These are phyloP conservation scores for Fukomys damarensis DNA, from an alignment of 2,113 vertebrate species.

Conservation along the genomic window DNA sequence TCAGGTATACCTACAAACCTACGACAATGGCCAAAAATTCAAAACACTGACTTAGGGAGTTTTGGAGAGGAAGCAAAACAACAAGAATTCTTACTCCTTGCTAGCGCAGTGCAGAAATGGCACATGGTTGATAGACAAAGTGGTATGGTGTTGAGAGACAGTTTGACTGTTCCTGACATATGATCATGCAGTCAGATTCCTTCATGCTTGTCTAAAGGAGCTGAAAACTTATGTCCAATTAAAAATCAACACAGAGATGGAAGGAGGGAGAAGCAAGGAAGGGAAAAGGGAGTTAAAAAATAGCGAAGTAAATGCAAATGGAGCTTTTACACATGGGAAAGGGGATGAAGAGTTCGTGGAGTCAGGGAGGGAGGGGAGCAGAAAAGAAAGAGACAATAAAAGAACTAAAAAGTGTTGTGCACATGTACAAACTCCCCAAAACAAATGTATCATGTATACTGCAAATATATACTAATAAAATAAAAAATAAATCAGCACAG, in stretches of 20 bases:
- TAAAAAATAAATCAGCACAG: background rate
- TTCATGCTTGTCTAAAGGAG: background rate
- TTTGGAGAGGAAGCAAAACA: background rate
- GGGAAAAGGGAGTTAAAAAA: background rate
- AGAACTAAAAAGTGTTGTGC: background rate
- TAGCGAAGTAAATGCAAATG: background rate
- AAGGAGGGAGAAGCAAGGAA: background rate
- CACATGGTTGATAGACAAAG: background rate
- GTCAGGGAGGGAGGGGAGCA: background rate
- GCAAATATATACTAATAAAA: background rate
- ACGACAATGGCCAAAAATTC: background rate
- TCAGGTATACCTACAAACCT: background rate
- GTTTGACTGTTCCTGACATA: background rate
- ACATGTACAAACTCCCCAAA: background rate
- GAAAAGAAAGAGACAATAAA: background rate
- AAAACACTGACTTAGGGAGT: background rate
- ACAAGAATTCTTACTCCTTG: background rate
- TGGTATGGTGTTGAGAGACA: background rate
- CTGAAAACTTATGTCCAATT: background rate
- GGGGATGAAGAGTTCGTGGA: background rate
- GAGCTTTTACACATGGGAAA: background rate
- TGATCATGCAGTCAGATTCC: background rate
- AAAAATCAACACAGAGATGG: no score
- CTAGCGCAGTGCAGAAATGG: background rate
- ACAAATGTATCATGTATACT: background rate